phyloP scores from a whole-genome alignment of 2,888 invertebrate species.

The Oligia latruncula region DNA sequence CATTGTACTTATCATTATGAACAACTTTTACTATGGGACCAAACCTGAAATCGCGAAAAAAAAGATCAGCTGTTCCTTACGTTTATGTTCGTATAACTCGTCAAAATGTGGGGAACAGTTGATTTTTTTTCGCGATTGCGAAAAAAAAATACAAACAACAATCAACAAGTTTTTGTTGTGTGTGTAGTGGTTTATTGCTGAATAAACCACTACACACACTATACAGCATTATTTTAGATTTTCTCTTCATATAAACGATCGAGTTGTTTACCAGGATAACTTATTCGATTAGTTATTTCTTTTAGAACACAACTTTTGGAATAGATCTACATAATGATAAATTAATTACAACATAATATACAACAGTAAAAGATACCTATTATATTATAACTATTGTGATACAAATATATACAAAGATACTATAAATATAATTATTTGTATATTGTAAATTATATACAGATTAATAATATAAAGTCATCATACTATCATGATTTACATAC shows the following conservation, averaged over 20 bases:
- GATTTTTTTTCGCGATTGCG: too few species aligned
- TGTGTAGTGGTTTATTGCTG: too few species aligned
- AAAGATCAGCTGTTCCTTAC: too few species aligned
- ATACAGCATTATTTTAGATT: neutral
- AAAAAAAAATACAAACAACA: too few species aligned
- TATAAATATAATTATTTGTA: constrained; percentile 20
- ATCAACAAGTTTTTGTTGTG: too few species aligned
- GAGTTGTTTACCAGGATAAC: too few species aligned
- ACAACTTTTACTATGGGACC: too few species aligned
- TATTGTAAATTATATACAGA: constrained; percentile 28
- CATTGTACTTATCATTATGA: too few species aligned
- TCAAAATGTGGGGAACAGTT: too few species aligned
- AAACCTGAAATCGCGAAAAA: too few species aligned
- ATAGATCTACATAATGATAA: constrained; percentile 12
- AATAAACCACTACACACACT: too few species aligned
- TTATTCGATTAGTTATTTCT: neutral
- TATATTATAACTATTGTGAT: constrained; percentile 27
- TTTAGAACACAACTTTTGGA: neutral
- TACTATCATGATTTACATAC: constrained; percentile 11
- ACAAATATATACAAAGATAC: constrained; percentile 36
- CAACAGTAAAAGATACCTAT: constrained; percentile 23
- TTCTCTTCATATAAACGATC: neutral
- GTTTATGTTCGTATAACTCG: too few species aligned
- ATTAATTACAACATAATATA: constrained; percentile 31
- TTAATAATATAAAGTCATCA: neutral